Percentiles rank a stretch among this genome's conserved stretches.
Evolutionary conservation across 2,888 invertebrate genomes (phyloP).

Genomic region (Amphipyra berbera): DNA sequence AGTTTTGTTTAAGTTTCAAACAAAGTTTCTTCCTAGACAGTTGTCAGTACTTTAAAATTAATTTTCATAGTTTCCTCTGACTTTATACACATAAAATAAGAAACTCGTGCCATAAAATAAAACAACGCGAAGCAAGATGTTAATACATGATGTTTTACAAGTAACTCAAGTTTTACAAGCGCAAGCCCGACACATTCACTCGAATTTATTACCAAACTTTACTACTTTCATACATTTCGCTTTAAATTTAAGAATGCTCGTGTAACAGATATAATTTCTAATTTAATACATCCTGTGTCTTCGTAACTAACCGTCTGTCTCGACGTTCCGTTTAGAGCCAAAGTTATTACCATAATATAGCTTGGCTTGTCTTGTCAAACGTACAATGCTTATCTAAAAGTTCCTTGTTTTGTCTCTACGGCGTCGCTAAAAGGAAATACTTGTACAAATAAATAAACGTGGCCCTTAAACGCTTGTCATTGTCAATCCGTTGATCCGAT

Average conservation of each 20-base stretch:
- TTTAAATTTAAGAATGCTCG: conserved; percentile 59
- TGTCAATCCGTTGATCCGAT: conserved; percentile 85
- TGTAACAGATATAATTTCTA: conserved; percentile 71
- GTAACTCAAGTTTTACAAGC: conserved; percentile 58
- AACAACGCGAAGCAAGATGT: conserved; percentile 42
- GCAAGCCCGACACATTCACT: conserved; percentile 44
- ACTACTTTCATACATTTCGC: conserved; percentile 55
- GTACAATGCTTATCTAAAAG: conserved; percentile 86
- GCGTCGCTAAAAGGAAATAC: conserved; percentile 88
- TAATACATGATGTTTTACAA: conserved; percentile 58
- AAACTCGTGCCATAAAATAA: conserved; percentile 39
- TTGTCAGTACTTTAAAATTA: conserved; percentile 34
- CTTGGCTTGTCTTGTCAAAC: conserved; percentile 70
- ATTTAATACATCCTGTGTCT: conserved; percentile 80
- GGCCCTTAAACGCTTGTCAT: conserved; percentile 87
- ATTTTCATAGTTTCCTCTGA: conserved; percentile 42
- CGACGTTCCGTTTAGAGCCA: conserved; percentile 72
- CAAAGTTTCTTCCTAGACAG: conserved; percentile 24
- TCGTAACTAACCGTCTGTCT: conserved; percentile 70
- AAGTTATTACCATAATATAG: conserved; percentile 84
- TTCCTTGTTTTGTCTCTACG: conserved; percentile 82
- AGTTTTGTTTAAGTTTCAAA: conserved; percentile 12
- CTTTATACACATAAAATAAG: conserved; percentile 41
- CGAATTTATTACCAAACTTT: conserved; percentile 61
- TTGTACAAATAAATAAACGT: conserved; percentile 88